Base-by-base conservation (phyloP, 2,888 invertebrate genomes). In the Eurytoma californica region DNA sequence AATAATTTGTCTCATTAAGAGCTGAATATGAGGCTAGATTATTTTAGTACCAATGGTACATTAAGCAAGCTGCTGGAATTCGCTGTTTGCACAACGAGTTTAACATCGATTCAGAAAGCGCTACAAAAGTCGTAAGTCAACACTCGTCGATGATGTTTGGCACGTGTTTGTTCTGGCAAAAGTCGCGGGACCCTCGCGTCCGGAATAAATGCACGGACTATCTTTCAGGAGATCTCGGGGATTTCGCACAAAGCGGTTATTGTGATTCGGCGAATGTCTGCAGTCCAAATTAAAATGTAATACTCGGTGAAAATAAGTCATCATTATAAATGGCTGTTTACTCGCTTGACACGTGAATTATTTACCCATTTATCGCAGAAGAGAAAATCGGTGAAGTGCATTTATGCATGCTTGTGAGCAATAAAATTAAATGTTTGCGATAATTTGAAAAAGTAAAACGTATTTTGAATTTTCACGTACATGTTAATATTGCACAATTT, bases 101-200 rank as follows among this genome's bases (percentile, higher is more conserved):
- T 20, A 49, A 55, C 63, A 28, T 53, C 20, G 63, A 69, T 69
- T 69, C 63, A 63, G 53, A 55, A 76, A 76, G 28, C 28, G 61
- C 24, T 20, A 12, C 57, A n/a, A 39, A 39, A 73, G 57, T 39
- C 55, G 24, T 57, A 57, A 57, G 65, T 73, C 55, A 75, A 68
- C 51, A 75, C 24, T 75, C 57, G 20, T 51, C 18, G 5, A 30
- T 67, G 18, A 58, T 51, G 24, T 57, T 57, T 24, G 53, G 13
- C 16, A 14, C 58, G 18, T 75, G 61, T 68, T 75, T 68, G 61
- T 75, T 75, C 39, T 61, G 61, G n/a, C 55, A 20, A 58, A 39
- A 68, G 47, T 51, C 58, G 30, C 39, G 18, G 24, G 67, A 60
- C 58, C 47, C 67, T 47, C 66, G 57, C 73, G 47, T 47, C 20